These are phyloP conservation scores for Gallinago stenura DNA, from an alignment of 2,797 vertebrate species.

Conservation along the genomic window DNA sequence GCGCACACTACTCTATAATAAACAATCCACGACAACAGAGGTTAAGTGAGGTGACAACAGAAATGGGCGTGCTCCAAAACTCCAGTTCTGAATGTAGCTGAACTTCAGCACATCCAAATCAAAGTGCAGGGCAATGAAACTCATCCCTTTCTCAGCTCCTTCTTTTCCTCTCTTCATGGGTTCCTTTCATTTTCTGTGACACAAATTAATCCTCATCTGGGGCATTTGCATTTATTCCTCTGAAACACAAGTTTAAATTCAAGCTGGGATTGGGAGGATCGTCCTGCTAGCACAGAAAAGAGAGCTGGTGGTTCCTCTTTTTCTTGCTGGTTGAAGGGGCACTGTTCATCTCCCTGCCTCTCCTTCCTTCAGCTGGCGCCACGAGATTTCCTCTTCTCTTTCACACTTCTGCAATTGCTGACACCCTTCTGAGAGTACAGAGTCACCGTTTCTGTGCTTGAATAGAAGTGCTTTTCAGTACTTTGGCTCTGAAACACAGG, in stretches of 20 bases:
- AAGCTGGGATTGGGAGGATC: not conserved
- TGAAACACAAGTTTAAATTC: not conserved
- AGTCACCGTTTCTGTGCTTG: not conserved
- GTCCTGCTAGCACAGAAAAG: not conserved
- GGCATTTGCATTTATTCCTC: not conserved
- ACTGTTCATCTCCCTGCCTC: not conserved
- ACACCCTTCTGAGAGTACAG: not conserved
- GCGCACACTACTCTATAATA: not conserved
- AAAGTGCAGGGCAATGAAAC: not conserved
- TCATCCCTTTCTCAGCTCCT: not conserved
- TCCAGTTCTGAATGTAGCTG: not conserved
- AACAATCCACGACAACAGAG: not conserved
- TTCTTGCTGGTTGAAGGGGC: not conserved
- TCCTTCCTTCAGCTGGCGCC: not conserved
- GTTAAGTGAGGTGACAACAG: not conserved
- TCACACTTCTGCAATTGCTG: not conserved
- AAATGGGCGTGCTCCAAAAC: not conserved
- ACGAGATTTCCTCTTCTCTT: not conserved
- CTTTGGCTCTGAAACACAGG: not conserved
- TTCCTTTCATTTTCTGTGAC: not conserved
- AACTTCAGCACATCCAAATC: not conserved
- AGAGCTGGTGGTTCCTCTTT: not conserved
- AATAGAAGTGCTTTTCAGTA: conserved; percentile 5
- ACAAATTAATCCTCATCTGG: not conserved
- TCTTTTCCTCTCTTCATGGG: not conserved